phyloP scores from a whole-genome alignment of 2,113 vertebrate genomes.

The Pardalotus punctatus region DNA sequence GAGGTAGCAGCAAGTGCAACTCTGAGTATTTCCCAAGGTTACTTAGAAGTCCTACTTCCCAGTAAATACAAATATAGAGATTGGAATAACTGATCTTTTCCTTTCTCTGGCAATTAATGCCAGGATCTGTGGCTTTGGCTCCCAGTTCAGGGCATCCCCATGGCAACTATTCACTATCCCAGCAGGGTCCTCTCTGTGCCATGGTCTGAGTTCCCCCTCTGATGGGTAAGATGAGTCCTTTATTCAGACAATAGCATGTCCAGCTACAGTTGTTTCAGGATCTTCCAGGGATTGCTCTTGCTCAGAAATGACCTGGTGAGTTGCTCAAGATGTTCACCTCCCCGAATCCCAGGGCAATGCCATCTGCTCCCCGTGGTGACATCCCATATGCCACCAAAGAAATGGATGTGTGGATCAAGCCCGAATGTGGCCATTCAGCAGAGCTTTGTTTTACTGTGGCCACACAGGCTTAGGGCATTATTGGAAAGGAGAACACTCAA shows the following conservation, averaged over 20 bases:
- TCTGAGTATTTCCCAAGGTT: background rate
- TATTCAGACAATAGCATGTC: accelerated
- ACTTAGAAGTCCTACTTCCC: background rate
- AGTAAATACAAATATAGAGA: background rate
- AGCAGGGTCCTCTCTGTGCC: accelerated
- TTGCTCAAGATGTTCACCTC: background rate
- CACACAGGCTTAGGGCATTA: background rate
- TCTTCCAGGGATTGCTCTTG: background rate
- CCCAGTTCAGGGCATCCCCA: background rate
- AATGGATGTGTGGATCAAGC: no score
- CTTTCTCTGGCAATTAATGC: background rate
- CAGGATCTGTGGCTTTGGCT: background rate
- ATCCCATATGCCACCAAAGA: accelerated
- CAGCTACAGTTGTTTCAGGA: accelerated
- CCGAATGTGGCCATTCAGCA: background rate
- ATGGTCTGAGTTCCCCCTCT: background rate
- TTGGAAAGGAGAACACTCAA: background rate
- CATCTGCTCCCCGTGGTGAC: background rate
- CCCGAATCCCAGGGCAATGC: accelerated
- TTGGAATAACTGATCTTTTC: background rate
- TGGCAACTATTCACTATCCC: background rate
- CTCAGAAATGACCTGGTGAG: background rate
- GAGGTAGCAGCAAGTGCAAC: background rate
- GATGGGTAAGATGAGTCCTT: background rate
- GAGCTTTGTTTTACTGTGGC: accelerated